These are phyloP conservation scores for Tachysurus fulvidraco DNA, from an alignment of 2,113 vertebrate genomes.

Conservation along the genomic window DNA sequence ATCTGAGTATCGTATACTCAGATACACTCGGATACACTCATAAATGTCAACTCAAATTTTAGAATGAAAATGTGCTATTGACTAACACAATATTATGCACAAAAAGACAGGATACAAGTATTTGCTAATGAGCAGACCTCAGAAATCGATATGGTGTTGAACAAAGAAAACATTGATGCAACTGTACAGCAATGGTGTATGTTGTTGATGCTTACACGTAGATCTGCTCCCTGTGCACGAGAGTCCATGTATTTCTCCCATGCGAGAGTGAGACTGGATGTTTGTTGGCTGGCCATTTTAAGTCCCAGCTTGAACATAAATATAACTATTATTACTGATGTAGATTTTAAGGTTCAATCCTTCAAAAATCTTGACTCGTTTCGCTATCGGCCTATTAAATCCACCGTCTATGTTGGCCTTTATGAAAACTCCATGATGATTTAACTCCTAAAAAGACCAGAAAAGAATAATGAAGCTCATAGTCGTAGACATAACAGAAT, in stretches of 20 bases:
- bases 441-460: background rate
- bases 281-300: conserved; percentile 70
- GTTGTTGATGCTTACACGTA: conserved; percentile 65
- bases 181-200: background rate
- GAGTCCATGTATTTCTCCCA: conserved; percentile 80
- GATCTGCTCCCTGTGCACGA: conserved; percentile 72
- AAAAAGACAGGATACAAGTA: background rate
- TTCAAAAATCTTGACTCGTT: background rate
- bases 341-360: conserved; percentile 39
- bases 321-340: conserved; percentile 31
- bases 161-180: background rate
- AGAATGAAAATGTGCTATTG: background rate
- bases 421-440: background rate
- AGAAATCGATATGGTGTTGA: background rate
- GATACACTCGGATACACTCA: too few relatives aligned
- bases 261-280: conserved; percentile 68
- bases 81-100: background rate
- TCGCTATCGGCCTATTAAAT: background rate
- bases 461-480: background rate
- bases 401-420: background rate
- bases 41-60: background rate
- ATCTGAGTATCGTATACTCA: background rate
- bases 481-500: background rate
- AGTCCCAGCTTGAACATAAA: conserved; percentile 33
- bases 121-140: background rate